Percentiles rank a stretch among this genome's conserved stretches.
These are phyloP conservation scores for Pachydiplax longipennis DNA, from an alignment of 2,888 invertebrate species.

Conservation along the genomic window DNA sequence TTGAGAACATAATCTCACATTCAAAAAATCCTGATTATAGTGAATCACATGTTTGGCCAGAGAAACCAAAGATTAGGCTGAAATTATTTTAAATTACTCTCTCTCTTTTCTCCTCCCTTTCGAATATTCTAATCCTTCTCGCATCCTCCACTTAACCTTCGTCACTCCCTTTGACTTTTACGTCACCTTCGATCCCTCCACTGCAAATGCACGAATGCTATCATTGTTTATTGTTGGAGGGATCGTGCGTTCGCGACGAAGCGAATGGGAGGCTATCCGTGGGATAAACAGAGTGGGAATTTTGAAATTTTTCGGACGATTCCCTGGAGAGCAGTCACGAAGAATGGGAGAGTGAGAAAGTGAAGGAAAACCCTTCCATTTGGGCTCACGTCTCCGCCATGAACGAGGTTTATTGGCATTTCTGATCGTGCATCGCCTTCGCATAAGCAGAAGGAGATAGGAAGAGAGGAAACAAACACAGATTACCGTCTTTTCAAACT, in stretches of 20 bases:
- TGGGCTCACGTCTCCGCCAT: background rate
- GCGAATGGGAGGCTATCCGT: background rate
- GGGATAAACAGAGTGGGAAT: background rate
- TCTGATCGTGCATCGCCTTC: background rate
- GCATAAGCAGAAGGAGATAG: background rate
- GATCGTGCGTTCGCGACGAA: background rate
- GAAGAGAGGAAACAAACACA: too few relatives aligned
- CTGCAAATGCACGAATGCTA: background rate
- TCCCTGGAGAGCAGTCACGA: background rate
- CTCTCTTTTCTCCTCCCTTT: too few relatives aligned
- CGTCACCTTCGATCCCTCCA: background rate
- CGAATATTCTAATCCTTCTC: too few relatives aligned
- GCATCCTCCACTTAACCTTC: too few relatives aligned
- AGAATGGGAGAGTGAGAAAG: background rate
- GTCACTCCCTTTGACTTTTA: background rate
- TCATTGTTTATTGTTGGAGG: background rate
- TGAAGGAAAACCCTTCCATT: background rate
- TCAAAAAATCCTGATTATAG: too few relatives aligned
- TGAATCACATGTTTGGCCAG: too few relatives aligned
- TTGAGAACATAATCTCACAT: too few relatives aligned
- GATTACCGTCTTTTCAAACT: background rate
- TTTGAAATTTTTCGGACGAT: background rate
- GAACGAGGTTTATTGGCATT: background rate
- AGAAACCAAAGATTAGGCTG: too few relatives aligned
- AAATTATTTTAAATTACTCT: too few relatives aligned